phyloP scores from a whole-genome alignment of 2,113 vertebrate genomes.

The Mormyrus iriodes region DNA sequence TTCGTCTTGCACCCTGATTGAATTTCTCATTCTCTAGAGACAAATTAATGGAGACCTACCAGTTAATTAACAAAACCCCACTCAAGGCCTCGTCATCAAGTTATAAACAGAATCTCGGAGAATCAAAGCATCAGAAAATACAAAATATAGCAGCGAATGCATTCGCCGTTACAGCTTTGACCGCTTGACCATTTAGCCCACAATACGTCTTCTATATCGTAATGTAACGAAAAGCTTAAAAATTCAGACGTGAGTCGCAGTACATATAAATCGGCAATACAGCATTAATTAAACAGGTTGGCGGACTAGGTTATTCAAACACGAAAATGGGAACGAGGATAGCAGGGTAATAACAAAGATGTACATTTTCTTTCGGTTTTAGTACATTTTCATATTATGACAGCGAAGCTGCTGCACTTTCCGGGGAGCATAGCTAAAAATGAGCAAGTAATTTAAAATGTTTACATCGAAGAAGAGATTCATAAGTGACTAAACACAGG shows the following conservation, averaged over 20 bases:
- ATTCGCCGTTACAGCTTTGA: background rate
- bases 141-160: background rate
- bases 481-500: background rate
- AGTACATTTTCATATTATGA: background rate
- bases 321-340: background rate
- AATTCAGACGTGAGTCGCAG: background rate
- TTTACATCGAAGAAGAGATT: background rate
- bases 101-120: conserved; percentile 26
- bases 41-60: conserved; percentile 79
- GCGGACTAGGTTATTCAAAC: background rate
- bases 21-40: conserved; percentile 74
- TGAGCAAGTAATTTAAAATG: background rate
- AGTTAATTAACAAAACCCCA: conserved; percentile 79
- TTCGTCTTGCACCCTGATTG: conserved; percentile 62
- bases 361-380: background rate
- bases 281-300: background rate
- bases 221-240: background rate
- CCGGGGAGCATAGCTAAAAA: background rate
- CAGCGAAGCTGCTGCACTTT: background rate
- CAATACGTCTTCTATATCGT: background rate
- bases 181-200: background rate
- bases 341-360: background rate
- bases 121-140: conserved; percentile 23
- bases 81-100: conserved; percentile 52
- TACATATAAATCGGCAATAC: background rate